phyloP scores from a whole-genome alignment of 1,140 invertebrate species.

The Plutomurus gul region DNA sequence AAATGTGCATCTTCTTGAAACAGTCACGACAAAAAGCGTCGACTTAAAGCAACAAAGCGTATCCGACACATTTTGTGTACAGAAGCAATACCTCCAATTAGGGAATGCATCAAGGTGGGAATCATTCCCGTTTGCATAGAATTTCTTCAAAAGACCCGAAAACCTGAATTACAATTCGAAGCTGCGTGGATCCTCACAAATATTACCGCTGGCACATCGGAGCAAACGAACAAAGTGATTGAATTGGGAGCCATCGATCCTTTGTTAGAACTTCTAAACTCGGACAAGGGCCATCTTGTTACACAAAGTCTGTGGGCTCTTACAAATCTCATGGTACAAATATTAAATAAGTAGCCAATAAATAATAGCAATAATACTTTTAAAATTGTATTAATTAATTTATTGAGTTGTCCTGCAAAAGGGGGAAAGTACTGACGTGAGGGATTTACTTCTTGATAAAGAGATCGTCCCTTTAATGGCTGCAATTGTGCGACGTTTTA shows the following conservation, averaged over 20 bases:
- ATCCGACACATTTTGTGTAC: slow-evolving; percentile 88
- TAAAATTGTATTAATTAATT: slow-evolving; percentile 35
- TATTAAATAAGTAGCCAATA: slow-evolving; percentile 54
- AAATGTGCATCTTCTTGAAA: background rate
- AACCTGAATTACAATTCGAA: slow-evolving; percentile 91
- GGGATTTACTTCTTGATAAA: background rate
- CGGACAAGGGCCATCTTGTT: slow-evolving; percentile 76
- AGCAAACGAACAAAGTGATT: slow-evolving; percentile 86
- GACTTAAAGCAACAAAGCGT: slow-evolving; percentile 71
- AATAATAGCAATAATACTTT: slow-evolving; percentile 50
- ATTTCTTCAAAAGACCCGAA: slow-evolving; percentile 71
- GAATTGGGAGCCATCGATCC: slow-evolving; percentile 83
- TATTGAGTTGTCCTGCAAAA: background rate
- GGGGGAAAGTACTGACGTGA: background rate
- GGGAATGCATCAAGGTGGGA: slow-evolving; percentile 81
- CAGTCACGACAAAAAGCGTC: slow-evolving; percentile 65
- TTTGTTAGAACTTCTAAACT: slow-evolving; percentile 77
- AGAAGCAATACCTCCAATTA: slow-evolving; percentile 93
- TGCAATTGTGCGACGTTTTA: background rate
- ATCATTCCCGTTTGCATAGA: slow-evolving; percentile 83
- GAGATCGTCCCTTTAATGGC: background rate
- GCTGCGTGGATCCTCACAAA: slow-evolving; percentile 98
- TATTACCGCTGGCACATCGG: slow-evolving; percentile 91
- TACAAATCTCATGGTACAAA: slow-evolving; percentile 55
- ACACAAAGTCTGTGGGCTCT: slow-evolving; percentile 98